phyloP scores from a whole-genome alignment of 2,888 invertebrate genomes.

The Augiades crinisus region DNA sequence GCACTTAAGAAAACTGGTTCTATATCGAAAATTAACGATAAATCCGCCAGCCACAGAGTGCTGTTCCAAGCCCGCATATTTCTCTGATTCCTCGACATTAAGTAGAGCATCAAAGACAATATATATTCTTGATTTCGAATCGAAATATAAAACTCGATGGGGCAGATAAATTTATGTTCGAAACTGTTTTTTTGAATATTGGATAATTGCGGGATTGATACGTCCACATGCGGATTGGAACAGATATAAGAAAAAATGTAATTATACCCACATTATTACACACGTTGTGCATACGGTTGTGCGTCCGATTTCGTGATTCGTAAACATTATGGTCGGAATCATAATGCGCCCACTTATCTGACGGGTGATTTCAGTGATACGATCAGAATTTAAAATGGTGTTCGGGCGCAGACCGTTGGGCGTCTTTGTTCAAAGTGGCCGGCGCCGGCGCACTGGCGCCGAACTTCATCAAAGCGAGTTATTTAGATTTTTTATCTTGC shows the following conservation, averaged over 20 bases:
- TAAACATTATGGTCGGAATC: slow-evolving; percentile 17
- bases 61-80: slow-evolving; percentile 46
- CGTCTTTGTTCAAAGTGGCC: slow-evolving; percentile 44
- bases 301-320: slow-evolving; percentile 11
- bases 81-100: slow-evolving; percentile 16
- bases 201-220: background rate
- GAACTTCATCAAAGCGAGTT: slow-evolving; percentile 39
- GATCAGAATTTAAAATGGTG: slow-evolving; percentile 32
- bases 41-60: slow-evolving; percentile 52
- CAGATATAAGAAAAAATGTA: slow-evolving; percentile 7
- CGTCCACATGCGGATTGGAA: background rate
- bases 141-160: slow-evolving; percentile 8
- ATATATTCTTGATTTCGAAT: slow-evolving; percentile 12
- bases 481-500: slow-evolving; percentile 43
- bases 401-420: slow-evolving; percentile 51
- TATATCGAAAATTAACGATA: slow-evolving; percentile 68
- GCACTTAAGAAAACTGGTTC: slow-evolving; percentile 70
- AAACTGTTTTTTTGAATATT: slow-evolving; percentile 3
- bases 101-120: slow-evolving; percentile 16
- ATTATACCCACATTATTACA: slow-evolving; percentile 18
- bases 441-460: slow-evolving; percentile 45
- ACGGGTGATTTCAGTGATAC: slow-evolving; percentile 27
- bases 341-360: slow-evolving; percentile 27
- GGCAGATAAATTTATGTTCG: too few species aligned
- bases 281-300: background rate